Conservation (phyloP, 2,113 vertebrate species). For the Otolemur garnettii region DNA sequence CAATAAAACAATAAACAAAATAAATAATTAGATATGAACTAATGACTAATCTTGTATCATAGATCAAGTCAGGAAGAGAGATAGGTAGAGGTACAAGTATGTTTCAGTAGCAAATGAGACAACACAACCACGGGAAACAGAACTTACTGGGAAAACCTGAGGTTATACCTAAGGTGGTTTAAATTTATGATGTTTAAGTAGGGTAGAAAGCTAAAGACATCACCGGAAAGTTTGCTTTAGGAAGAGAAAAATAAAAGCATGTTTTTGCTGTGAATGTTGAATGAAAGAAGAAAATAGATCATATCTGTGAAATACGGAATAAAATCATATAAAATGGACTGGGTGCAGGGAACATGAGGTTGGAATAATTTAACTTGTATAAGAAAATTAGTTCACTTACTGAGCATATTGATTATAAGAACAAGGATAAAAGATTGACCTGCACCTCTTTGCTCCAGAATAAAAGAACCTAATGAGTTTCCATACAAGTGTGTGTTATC, state of each 20-base stretch:
- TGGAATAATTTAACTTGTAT: conserved; percentile 37
- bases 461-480: not conserved
- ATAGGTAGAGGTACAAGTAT: not conserved
- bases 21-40: conserved; percentile 58
- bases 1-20: conserved; percentile 50
- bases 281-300: conserved; percentile 24
- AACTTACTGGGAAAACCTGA: not conserved
- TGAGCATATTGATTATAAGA: not conserved
- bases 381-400: conserved; percentile 51
- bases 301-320: conserved; percentile 48
- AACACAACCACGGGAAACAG: not conserved
- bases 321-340: not conserved
- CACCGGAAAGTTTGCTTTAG: conserved; percentile 27
- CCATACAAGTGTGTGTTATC: conserved; percentile 20
- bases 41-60: conserved; percentile 1
- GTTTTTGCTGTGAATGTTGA: conserved; percentile 41
- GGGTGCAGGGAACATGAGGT: not conserved
- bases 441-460: not conserved
- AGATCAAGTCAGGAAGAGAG: conserved; percentile 49
- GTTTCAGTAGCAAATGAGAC: conserved; percentile 54
- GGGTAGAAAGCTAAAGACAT: not conserved
- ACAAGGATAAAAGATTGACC: conserved; percentile 47
- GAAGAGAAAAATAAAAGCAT: conserved; percentile 52
- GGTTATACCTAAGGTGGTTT: not conserved
- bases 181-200: conserved; percentile 50